Evolutionary conservation across 2,797 vertebrate genomes (phyloP).

Genomic region (Cirrhinus molitorella): DNA sequence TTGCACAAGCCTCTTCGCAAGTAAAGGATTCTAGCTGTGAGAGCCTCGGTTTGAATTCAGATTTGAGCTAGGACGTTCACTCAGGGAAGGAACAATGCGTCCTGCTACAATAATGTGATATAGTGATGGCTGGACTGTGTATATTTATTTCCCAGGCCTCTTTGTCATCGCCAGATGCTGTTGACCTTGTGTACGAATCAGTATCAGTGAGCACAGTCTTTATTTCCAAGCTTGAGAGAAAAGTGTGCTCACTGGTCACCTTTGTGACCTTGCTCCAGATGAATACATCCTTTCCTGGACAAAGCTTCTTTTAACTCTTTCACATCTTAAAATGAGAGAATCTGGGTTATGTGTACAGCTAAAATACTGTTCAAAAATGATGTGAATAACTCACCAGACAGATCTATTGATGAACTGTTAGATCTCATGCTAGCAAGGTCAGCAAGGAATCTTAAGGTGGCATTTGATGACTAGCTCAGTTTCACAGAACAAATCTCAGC

Average conservation of each 20-base stretch:
- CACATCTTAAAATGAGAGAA: not conserved
- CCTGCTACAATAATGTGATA: constrained; percentile 5
- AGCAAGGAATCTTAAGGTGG: not conserved
- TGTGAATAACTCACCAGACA: not conserved
- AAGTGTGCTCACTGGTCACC: constrained; percentile 41
- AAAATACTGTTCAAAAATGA: not conserved
- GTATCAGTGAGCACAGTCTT: constrained; percentile 55
- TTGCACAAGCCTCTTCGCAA: not conserved
- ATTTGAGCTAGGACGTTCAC: not conserved
- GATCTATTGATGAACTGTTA: constrained; percentile 5
- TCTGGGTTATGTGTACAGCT: constrained; percentile 10
- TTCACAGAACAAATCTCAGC: constrained; percentile 6
- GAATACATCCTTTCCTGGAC: constrained; percentile 22
- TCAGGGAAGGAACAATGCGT: constrained; percentile 34
- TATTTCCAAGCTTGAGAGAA: constrained; percentile 55
- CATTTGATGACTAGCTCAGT: not conserved
- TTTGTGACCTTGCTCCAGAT: constrained; percentile 51
- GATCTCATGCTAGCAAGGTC: not conserved
- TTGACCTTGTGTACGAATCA: constrained; percentile 68
- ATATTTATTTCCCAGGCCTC: constrained; percentile 56
- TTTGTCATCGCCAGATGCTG: constrained; percentile 70
- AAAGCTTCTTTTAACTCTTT: constrained; percentile 11
- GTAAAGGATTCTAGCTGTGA: not conserved
- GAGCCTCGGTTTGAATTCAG: constrained; percentile 12
- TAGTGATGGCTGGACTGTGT: constrained; percentile 16